Base-by-base conservation (phyloP, 2,113 vertebrate species). In the Lethenteron reissneri region DNA sequence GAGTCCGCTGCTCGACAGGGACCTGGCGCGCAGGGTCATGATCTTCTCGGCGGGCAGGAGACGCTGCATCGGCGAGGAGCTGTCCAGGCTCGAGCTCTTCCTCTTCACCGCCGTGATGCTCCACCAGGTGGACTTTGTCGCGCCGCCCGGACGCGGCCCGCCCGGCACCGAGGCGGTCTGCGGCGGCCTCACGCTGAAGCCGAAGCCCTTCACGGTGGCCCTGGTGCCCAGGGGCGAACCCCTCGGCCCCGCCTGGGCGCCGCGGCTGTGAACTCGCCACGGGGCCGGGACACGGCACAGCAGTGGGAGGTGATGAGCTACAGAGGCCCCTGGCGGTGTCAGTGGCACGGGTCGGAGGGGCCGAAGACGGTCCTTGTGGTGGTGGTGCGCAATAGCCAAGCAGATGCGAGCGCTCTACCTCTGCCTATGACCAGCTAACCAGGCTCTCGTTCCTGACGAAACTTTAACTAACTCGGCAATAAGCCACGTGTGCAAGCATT, bases 21-120 rank as follows among this genome's bases (percentile, higher is more conserved):
- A 86, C 74, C 77, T 75, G 8, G 76, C 80, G 15, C 74, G 72
- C 77, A 78, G 75, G 1, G 83, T 89, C 57, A 82, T 90, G 85
- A 83, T 88, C 72, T 90, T 89, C 74, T 90, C 88, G 0, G 74
- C 79, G 0, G 87, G 88, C 9, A 85, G 84, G 71, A 79, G 86
- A 68, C 79, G 88, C 41, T 90, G 88, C 73, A 86, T 88, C 9
- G 87, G 87, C 0, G 78, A 83, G 17, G 85, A 87, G 76, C 79
- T 88, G 3, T 79, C 86, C 71, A 87, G 85, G 72, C 80, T 83
- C 3, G 80, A 89, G 76, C 75, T 85, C 60, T 90, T 87, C 78
- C 75, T 90, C 72, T 85, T 87, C 77, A 77, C 80, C 0, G 82
- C 85, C 14, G 77, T 84, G 75, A 71, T 88, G 73, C 74, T 90